Base-by-base conservation (phyloP, 2,113 vertebrate genomes). In the Proteles cristata region DNA sequence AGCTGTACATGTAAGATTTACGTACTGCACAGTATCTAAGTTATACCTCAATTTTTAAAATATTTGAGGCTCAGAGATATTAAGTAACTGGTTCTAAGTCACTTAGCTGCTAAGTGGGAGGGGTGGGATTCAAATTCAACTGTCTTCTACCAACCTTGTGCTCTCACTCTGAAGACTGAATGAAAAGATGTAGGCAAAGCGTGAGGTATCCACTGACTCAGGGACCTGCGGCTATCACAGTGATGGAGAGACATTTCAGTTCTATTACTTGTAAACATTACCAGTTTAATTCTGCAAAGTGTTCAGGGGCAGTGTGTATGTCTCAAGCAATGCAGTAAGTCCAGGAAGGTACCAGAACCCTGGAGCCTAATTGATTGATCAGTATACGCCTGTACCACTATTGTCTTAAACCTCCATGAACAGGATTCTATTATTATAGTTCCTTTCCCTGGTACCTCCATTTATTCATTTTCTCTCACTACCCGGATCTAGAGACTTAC, bases 251-350 rank as follows among this genome's bases (percentile, higher is more conserved):
- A 35, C 50, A 74, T 80, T 74, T 76, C 28, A 1, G 43, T 35
- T 74, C 91, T 68, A 83, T 82, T 73, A 68, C n/a, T 26, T 95
- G 63, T 90, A 43, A 87, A 83, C 81, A 90, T 23, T 45, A 50
- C 39, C 33, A 11, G 48, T 58, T 73, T 90, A 80, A 63, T 77
- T 92, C 69, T 65, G 66, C 85, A 88, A 50, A 35, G 76, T 16
- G 35, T 77, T 93, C 31, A 89, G 66, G 63, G 68, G n/a, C 16
- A 48, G 35, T 86, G 82, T 85, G 23, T 90, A 15, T 14, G 55
- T 76, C 39, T 90, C n/a, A 85, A 31, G 73, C 45, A 87, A 26
- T 66, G 63, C 21, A 79, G 4, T 43, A 8, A 66, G 1, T 66
- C 68, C 19, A 11, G 63, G 63, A 48, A 84, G 35, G n/a, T 87